phyloP scores from a whole-genome alignment of 2,797 vertebrate species.

The Lepus townsendii region DNA sequence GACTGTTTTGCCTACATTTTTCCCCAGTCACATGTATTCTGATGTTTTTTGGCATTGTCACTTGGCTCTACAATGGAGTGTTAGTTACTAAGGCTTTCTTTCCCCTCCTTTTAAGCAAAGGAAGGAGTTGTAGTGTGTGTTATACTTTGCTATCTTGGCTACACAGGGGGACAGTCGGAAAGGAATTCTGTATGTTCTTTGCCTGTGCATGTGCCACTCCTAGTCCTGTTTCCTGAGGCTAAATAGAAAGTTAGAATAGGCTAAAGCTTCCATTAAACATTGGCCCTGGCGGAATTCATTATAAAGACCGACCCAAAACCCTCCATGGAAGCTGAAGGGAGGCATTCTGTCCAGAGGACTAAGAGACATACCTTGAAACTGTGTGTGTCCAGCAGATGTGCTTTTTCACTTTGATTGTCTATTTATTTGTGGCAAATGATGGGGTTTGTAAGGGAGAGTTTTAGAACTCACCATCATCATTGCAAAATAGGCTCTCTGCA shows the following conservation, averaged over 20 bases:
- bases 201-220: conserved; percentile 42
- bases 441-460: neutral
- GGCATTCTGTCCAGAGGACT: neutral
- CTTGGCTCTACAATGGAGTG: conserved; percentile 65
- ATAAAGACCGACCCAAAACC: conserved; percentile 44
- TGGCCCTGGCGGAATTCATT: neutral
- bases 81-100: conserved; percentile 70
- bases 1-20: conserved; percentile 76
- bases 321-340: neutral
- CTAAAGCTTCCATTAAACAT: conserved; percentile 75
- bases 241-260: conserved; percentile 82
- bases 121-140: conserved; percentile 71
- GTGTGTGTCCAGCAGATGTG: conserved; percentile 41
- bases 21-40: conserved; percentile 69
- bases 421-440: conserved; percentile 52
- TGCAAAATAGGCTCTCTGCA: neutral
- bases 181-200: conserved; percentile 72
- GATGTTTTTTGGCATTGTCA: conserved; percentile 64
- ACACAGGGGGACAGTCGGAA: conserved; percentile 74
- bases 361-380: conserved; percentile 72
- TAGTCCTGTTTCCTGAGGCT: conserved; percentile 79
- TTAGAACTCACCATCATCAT: neutral
- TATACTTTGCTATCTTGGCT: conserved; percentile 65
- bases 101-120: conserved; percentile 69
- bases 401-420: conserved; percentile 30